Base-by-base conservation (phyloP, 2,888 invertebrate species). In the Cerastis rubricosa region DNA sequence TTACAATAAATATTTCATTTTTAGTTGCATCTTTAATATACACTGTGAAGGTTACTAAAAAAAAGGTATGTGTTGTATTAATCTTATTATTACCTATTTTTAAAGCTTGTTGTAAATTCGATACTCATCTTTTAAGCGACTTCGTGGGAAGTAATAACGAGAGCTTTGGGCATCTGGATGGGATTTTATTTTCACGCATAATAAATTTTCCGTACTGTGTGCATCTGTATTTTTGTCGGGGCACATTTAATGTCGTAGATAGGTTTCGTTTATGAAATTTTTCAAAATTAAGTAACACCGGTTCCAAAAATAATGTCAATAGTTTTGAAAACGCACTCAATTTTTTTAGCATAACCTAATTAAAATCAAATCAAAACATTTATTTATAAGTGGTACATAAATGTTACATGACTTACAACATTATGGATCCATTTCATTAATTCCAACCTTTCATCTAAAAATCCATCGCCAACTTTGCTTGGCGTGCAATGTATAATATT, bases 1-100 rank as follows among this genome's bases (percentile, higher is more conserved):
- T 93, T 6, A 7, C 85, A 8, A n/a, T 91, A 19, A 93, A 94
- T 80, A 7, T 89, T 7, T 1, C 91, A 51, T 94, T 94, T 82
- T 80, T 94, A n/a, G 11, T 85, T 64, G 84, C 87, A 64, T 87
- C 93, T 5, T 63, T 94, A 8, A 17, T 90, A 35, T 91, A 91
- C 54, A 91, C 93, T 2, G 6, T 90, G n/a, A 80, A 57, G 22
- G 85, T 79, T 61, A 25, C 63, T 29, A 84, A 87, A 54, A 76
- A 59, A 47, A 90, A 90, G 91, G 93, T 93, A 83, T 22, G 80
- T 80, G 17, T 73, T 35, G 19, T 19, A 17, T 61, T 71, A n/a
- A 75, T 69, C 43, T 35, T 51, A 45, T n/a, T 68, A 35, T 54
- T 54, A 54, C 29, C 25, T 25, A 1, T 14, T 7, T 51, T 63